Evolutionary conservation across 2,888 invertebrate species (phyloP), one percentile per base, ranked within the genome.

Genomic region (Muscina levida): DNA sequence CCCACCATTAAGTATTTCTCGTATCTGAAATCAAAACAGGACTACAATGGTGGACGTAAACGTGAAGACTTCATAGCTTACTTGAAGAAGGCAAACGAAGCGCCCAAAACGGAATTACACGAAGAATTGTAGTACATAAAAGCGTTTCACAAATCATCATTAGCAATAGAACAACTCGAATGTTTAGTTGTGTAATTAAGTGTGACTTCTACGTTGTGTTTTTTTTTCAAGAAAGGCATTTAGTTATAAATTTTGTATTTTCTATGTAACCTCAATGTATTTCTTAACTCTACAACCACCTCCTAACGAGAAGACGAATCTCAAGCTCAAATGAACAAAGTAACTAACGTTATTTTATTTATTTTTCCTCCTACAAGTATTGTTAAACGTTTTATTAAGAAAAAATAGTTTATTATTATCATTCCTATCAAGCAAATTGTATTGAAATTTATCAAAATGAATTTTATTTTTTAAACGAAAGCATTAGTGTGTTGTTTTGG

Each of bases 1-100:
- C 97, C 97, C 2, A 97, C 97, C 0, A 92, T 97, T 83, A 95
- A 95, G 87, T 97, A 97, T 90, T 96, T 95, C 88, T 96, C 94
- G 87, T 95, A 94, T 86, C 94, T 95, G 84, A 95, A 95, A 87
- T 89, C 91, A 0, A 92, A 93, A 79, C 92, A 92, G 68, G 92
- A 93, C 8, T 97, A 97, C 87, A 93, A 92, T 76, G 96, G 95
- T 0, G 96, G 95, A 0, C 92, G 96, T 84, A 94, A 93, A 90
- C 95, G 95, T 88, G 89, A 89, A 24, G 89, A 90, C 66, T 90
- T 90, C 19, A 84, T 90, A 42, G 84, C 86, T 15, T 88, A 84
- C 75, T 84, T 89, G 82, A 85, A 85, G 4, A 86, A 87, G 59
- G 67, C 80, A 1, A 76, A 72, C 44, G 75, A 73, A 15, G 56